Base-by-base conservation (phyloP, 1,140 invertebrate species). In the Anastrepha obliqua region DNA sequence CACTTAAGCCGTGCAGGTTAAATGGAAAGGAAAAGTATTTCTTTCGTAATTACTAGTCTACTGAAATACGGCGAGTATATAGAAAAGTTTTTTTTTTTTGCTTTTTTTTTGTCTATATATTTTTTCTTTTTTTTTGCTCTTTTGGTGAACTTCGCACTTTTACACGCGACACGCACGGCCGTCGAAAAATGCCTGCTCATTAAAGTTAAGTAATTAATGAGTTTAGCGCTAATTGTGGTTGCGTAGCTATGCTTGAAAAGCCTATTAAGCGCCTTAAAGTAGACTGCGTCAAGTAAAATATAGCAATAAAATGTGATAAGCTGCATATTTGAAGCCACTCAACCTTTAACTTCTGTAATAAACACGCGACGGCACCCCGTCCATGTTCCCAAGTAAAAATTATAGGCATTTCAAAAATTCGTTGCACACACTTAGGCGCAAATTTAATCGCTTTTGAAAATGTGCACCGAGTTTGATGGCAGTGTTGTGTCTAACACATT, bases 151-250 rank as follows among this genome's bases (percentile, higher is more conserved):
- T 20, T 55, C 39, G 15, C 47, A 51, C n/a, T 55, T 81, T 55
- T 62, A 62, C 60, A 15, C 8, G 9, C 44, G 20, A 47, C 15
- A 81, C 42, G 67, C 67, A 74, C 42, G 74, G 20, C n/a, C 11
- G 42, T 17, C 74, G 13, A 29, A 74, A 81, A 9, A 9, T 55
- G 42, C 51, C 15, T 8, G 47, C 47, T 58, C 44, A 55, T 81
- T 81, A 81, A 55, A 29, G 51, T 29, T 29, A 29, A 29, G 42
- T 42, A 81, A 51, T 81, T 81, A 81, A 81, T 81, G 74, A 51
- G 44, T 81, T 81, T 58, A 29, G 47, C 74, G n/a, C n/a, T 81
- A 51, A 81, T 81, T 81, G 47, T 81, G 74, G 74, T 51, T 42
- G 47, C 9, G 17, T n/a, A 17, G 7, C 55, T 55, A 55, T 55